A percentile compares a stretch with the other conserved stretches of the same genome.
phyloP scores from a whole-genome alignment of 1,140 invertebrate species.

The Oryctes rhinoceros region DNA sequence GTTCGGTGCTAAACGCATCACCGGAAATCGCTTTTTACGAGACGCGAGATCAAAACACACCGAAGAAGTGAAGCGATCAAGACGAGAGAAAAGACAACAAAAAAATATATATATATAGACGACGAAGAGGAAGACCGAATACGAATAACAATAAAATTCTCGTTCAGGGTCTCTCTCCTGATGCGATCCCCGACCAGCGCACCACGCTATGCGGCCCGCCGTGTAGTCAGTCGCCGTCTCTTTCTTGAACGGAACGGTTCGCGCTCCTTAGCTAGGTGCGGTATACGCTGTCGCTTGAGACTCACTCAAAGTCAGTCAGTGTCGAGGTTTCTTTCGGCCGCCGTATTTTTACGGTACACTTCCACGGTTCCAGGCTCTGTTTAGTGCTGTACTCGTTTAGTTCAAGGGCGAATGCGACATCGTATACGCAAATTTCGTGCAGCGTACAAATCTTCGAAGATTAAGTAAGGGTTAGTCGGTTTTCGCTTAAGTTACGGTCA shows the following conservation, averaged over 20 bases:
- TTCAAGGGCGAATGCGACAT: constrained; percentile 1
- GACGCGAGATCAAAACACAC: neutral
- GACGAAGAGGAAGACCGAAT: neutral
- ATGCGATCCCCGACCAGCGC: constrained; percentile 31
- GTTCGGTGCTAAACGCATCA: constrained; percentile 7
- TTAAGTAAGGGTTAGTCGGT: neutral
- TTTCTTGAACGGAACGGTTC: neutral
- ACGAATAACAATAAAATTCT: constrained; percentile 22
- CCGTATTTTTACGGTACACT: neutral
- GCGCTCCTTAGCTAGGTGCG: neutral
- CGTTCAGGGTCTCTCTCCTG: constrained; percentile 16
- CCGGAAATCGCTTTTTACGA: constrained; percentile 13
- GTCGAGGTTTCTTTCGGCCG: constrained; percentile 2
- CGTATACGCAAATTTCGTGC: neutral
- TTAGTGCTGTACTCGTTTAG: constrained; percentile 4
- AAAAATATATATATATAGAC: no score
- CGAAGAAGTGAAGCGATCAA: neutral
- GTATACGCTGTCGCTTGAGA: constrained; percentile 1
- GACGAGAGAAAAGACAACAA: neutral
- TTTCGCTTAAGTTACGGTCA: neutral
- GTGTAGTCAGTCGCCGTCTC: constrained; percentile 2
- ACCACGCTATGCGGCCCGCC: neutral
- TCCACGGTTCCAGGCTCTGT: constrained; percentile 9
- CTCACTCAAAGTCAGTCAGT: constrained; percentile 3
- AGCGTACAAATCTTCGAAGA: neutral